Percentiles rank a stretch among this genome's conserved stretches.
Conservation (phyloP, 1,140 invertebrate genomes). For the Schlechtendalia chinensis region DNA sequence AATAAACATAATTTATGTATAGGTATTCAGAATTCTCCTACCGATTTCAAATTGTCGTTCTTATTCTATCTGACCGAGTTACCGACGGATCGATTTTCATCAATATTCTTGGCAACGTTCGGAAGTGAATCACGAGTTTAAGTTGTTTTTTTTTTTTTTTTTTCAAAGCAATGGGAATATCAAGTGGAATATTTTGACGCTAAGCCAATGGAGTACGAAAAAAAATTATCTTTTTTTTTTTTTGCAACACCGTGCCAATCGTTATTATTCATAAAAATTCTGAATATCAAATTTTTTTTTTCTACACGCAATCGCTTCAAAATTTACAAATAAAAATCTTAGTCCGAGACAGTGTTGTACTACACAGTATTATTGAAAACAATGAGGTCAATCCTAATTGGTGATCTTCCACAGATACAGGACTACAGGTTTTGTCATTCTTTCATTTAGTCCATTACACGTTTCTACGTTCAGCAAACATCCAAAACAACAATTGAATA, state of each 20-base stretch:
- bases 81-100: neutral
- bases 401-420: neutral
- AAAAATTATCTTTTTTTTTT: neutral
- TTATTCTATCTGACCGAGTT: neutral
- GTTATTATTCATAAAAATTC: neutral
- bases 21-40: too few species aligned
- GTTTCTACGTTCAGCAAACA: too few species aligned
- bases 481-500: too few species aligned
- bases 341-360: neutral
- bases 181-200: neutral
- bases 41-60: neutral
- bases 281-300: too few species aligned
- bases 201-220: neutral
- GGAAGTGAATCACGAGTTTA: neutral
- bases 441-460: too few species aligned
- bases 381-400: neutral
- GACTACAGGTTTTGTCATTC: neutral
- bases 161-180: neutral
- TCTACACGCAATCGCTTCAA: neutral
- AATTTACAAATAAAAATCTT: slow-evolving; percentile 3
- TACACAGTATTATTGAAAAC: too few species aligned
- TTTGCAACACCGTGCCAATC: neutral
- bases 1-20: too few species aligned
- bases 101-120: slow-evolving; percentile 8
- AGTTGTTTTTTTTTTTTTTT: neutral